Percentiles rank a stretch among this genome's conserved stretches.
Evolutionary conservation across 2,888 invertebrate species (phyloP).

Genomic region (Lycaena phlaeas): DNA sequence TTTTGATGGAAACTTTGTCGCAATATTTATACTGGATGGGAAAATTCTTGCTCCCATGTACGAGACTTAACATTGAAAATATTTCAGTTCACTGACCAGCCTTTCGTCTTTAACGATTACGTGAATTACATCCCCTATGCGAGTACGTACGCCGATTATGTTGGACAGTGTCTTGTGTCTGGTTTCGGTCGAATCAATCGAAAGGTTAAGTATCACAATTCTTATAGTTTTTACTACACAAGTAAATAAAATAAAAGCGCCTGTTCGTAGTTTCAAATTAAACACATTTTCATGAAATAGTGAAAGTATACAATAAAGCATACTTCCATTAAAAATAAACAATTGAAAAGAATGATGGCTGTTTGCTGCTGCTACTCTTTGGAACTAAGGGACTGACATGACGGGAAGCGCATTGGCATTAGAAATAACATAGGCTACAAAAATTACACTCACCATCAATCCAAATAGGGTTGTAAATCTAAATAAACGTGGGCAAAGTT

Average conservation of each 20-base stretch:
- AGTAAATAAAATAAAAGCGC: neutral
- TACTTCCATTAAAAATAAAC: too few relatives aligned
- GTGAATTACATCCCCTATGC: slow-evolving; percentile 33
- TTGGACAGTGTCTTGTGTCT: slow-evolving; percentile 36
- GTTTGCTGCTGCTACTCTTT: too few relatives aligned
- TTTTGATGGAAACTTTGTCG: neutral
- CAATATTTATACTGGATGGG: neutral
- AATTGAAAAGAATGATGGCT: too few relatives aligned
- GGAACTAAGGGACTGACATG: too few relatives aligned
- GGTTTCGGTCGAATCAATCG: slow-evolving; percentile 34
- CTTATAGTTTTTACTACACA: neutral
- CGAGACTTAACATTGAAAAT: neutral
- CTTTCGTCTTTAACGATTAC: slow-evolving; percentile 26
- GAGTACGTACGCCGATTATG: slow-evolving; percentile 25
- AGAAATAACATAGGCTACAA: too few relatives aligned
- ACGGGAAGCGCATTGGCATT: too few relatives aligned
- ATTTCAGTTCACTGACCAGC: slow-evolving; percentile 25
- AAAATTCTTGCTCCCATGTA: neutral
- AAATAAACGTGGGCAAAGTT: too few relatives aligned
- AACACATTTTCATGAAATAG: too few relatives aligned
- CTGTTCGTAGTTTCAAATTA: neutral
- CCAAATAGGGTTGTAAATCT: too few relatives aligned
- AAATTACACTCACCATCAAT: too few relatives aligned
- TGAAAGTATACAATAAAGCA: too few relatives aligned
- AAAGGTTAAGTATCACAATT: slow-evolving; percentile 10